Evolutionary conservation across 2,797 vertebrate species (phyloP).

Genomic region (Pteropus rufus): DNA sequence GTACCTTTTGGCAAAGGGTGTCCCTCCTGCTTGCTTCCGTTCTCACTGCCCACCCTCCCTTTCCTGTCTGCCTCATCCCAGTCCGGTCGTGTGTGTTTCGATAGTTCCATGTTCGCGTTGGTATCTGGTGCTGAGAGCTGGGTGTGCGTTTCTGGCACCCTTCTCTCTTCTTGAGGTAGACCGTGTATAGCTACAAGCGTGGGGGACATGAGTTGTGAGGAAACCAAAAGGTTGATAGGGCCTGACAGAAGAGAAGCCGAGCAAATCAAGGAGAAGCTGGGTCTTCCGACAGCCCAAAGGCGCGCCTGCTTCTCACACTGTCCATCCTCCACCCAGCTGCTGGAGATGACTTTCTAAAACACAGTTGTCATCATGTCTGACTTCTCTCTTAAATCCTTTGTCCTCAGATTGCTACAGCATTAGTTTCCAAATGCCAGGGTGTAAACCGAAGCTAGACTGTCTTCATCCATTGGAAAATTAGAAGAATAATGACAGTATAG

Average conservation of each 20-base stretch:
- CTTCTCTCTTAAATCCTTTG: background rate
- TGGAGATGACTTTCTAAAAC: background rate
- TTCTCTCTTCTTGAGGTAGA: background rate
- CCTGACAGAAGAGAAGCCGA: background rate
- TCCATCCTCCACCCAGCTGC: background rate
- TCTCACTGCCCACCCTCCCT: background rate
- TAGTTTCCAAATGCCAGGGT: background rate
- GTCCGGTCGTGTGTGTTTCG: fast-evolving
- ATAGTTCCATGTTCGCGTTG: background rate
- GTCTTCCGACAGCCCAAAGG: background rate
- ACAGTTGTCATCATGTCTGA: background rate
- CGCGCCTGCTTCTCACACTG: background rate
- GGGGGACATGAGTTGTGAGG: background rate
- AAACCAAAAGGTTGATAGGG: background rate
- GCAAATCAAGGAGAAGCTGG: background rate
- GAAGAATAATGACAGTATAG: background rate
- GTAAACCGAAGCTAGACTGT: background rate
- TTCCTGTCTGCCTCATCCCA: background rate
- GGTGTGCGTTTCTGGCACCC: background rate
- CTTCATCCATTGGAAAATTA: background rate
- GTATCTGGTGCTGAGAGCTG: too few species aligned
- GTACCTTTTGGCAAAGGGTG: background rate
- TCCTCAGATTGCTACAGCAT: background rate
- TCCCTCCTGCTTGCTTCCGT: background rate
- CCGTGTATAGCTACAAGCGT: background rate